Base-by-base conservation (phyloP, 2,797 vertebrate genomes). In the Erpetoichthys calabaricus region DNA sequence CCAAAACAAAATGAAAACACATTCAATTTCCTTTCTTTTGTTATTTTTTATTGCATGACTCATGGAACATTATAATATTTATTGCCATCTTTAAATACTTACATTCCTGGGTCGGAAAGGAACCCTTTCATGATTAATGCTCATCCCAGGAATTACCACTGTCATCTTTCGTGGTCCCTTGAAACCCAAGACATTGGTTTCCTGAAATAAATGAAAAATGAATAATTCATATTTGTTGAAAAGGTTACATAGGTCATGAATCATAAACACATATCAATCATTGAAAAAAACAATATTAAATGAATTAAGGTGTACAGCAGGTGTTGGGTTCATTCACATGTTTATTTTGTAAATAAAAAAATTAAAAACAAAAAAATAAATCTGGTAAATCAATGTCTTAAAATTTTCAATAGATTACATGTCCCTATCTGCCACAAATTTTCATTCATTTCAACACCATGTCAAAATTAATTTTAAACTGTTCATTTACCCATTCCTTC, bases 161-260 rank as follows among this genome's bases (percentile, higher is more conserved):
- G 94, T 94, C 95, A 99, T 99, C 74, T 93, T 99, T 7, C 96
- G 83, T 1, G 96, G 95, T 4, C 96, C 96, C 76, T 94, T 98
- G 72, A 98, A 96, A 57, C 96, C 96, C 55, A 99, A 80, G 3
- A 98, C 91, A 42, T 98, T 99, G 52, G 93, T 96, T 80, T 98
- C 95, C 96, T 98, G 72, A 57, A 73, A 70, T 64, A 63, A n/a
- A 71, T 47, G 5, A 8, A 60, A 51, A 60, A 5, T 45, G 0
- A n/a, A 59, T 46, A 68, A 49, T 7, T 49, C 7, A 49, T n/a
- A 49, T 7, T 49, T 25, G 25, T 25, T 25, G 25, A 25, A 25
- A 49, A 3, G 47, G 47, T 49, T 5, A 55, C 9, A 58, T 25
- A 8, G 59, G 6, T 6, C 7, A 42, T 43, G 10, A 44, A 6